Evolutionary conservation across 2,888 invertebrate genomes (phyloP), one percentile per base, ranked within the genome.

Genomic region (Myopa tessellatipennis): DNA sequence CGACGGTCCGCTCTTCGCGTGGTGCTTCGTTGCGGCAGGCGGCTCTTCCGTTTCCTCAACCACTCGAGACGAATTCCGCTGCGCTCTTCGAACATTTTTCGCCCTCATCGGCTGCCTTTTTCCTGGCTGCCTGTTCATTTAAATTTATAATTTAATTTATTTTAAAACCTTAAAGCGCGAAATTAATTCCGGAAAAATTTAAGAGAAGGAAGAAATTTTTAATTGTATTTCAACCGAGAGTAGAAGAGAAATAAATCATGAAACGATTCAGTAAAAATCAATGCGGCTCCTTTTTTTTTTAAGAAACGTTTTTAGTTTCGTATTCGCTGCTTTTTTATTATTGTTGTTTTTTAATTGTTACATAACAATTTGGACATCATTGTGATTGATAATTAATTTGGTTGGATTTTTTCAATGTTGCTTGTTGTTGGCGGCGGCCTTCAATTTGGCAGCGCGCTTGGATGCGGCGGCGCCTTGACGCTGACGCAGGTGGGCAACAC

Each of bases 401-500:
- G 58, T 58, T 12, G 50, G 3, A 50, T 50, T 14, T 50, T 10
- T 10, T 70, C 52, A 18, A 4, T 55, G 58, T 18, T 14, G 12
- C 34, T 34, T 65, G 77, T 78, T 8, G 26, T 26, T 26, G 26
- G 12, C 50, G 26, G 12, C 50, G 16, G 69, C 69, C 38, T 18
- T 71, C 38, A 74, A 26, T 18, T 74, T 63, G 3, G 61, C 73
- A 34, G 83, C 63, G 18, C 38, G 38, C 10, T 81, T 80, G 16
- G 79, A 78, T n/a, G n/a, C n/a, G 74, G 82, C 82, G 60, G 77
- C 79, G 0, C 82, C 83, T 75, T 85, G 83, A 3, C 75, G 75
- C 45, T 82, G 83, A 5, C 85, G 82, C 14, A 83, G 81, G 38
- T 81, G 1, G 26, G 26, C 26, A 26, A 26, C 26, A 26, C 26